Base-by-base conservation (phyloP, 2,113 vertebrate species). In the Onychostruthus taczanowskii region DNA sequence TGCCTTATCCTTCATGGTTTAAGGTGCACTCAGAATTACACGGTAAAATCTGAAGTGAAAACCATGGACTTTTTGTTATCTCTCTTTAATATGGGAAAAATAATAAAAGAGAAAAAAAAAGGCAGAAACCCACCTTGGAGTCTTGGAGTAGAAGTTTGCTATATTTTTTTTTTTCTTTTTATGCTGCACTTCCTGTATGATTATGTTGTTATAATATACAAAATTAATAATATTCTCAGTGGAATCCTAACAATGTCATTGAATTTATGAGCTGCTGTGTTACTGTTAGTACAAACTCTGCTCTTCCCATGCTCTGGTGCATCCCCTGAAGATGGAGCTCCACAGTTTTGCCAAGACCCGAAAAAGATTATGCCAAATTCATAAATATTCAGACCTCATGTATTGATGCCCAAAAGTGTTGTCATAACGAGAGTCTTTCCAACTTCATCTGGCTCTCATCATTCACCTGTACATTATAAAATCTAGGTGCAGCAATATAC, bases 21-120 rank as follows among this genome's bases (percentile, higher is more conserved):
- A 86, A 92, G 64, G 39, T 92, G 47, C 41, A 61, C 30, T 93
- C 68, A 70, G 35, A 90, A 93, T 92, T 81, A 67, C 80, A 67
- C 0, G 2, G 61, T 94, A 47, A 95, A 95, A 95, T 96, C 50
- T 83, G 59, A 85, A 95, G 72, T 97, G 90, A 95, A 95, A 95
- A 55, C 78, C 87, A 44, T 85, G n/a, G 47, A 28, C 16, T 90
- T 93, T 53, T 76, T 1, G 3, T 52, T 74, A 46, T 66, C 49
- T 89, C 15, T 26, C 18, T 56, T 69, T 53, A 73, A 76, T 39
- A 55, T 19, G 43, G 39, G 17, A n/a, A 39, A 43, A 62, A 37
- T 68, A 53, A 62, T 30, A 16, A 27, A 41, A n/a, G 9, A 23
- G 7, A 4, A 2, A 14, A 23, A 11, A 17, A 31, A 19, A 6